These are phyloP conservation scores for Peromyscus nudipes DNA, from an alignment of 2,797 vertebrate species.

Conservation along the genomic window DNA sequence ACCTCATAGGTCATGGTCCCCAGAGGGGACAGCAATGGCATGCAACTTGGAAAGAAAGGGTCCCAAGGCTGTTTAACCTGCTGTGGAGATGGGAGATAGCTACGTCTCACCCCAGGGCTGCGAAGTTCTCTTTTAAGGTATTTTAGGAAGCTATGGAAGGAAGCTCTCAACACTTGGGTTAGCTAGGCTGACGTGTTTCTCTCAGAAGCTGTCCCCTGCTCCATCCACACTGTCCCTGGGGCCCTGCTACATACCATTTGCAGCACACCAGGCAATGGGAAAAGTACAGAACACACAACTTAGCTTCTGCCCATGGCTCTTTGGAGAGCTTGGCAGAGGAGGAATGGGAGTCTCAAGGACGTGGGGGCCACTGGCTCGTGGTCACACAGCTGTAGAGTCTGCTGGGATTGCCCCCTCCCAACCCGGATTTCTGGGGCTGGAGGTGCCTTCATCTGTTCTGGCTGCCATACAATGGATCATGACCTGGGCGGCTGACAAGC, in stretches of 20 bases:
- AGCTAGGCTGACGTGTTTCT: not conserved
- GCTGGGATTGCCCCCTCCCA: not conserved
- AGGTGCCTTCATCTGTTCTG: not conserved
- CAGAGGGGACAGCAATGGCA: not conserved
- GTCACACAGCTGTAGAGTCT: not conserved
- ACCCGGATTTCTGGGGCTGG: not conserved
- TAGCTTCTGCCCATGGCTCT: not conserved
- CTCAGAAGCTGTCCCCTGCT: not conserved
- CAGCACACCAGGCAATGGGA: not conserved
- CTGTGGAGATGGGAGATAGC: rapidly evolving
- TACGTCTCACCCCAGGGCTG: not conserved
- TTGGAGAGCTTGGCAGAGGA: not conserved
- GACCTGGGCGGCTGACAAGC: not conserved
- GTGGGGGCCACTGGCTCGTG: not conserved
- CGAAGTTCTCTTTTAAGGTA: not conserved
- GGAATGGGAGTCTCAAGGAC: not conserved
- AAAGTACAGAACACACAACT: not conserved
- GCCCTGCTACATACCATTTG: not conserved
- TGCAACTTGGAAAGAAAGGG: not conserved
- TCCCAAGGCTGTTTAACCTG: not conserved
- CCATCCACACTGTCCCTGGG: not conserved
- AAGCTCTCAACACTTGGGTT: not conserved
- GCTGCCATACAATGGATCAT: not conserved
- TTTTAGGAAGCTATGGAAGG: not conserved
- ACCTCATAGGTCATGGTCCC: not conserved